These are phyloP conservation scores for Plagodis dolabraria DNA, from an alignment of 2,888 invertebrate genomes.

Conservation along the genomic window DNA sequence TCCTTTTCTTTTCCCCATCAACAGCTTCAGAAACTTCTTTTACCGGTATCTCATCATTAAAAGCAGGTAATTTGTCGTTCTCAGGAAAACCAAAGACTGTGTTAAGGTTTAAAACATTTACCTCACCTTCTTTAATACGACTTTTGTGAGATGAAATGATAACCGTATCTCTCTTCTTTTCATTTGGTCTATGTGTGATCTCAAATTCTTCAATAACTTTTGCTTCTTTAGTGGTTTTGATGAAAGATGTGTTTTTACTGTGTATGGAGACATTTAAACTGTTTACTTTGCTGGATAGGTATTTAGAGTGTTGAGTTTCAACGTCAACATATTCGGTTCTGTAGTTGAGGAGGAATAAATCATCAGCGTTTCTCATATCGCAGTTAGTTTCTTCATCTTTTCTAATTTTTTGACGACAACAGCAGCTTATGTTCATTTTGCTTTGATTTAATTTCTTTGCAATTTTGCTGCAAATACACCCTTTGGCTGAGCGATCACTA, in stretches of 20 bases:
- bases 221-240: slow-evolving; percentile 10
- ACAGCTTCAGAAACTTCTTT: slow-evolving; percentile 4
- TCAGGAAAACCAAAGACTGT: slow-evolving; percentile 47
- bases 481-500: slow-evolving; percentile 13
- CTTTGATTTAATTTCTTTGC: slow-evolving; percentile 52
- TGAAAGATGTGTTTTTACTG: slow-evolving; percentile 24
- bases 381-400: slow-evolving; percentile 54
- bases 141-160: slow-evolving; percentile 16
- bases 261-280: slow-evolving; percentile 37
- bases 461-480: slow-evolving; percentile 58
- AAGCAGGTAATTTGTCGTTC: slow-evolving; percentile 41
- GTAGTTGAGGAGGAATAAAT: slow-evolving; percentile 39
- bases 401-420: slow-evolving; percentile 42
- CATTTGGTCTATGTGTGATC: slow-evolving; percentile 13
- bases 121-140: slow-evolving; percentile 6
- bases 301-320: slow-evolving; percentile 55
- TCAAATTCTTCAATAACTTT: slow-evolving; percentile 19
- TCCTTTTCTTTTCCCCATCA: slow-evolving; percentile 10
- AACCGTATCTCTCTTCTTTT: slow-evolving; percentile 36
- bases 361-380: slow-evolving; percentile 48
- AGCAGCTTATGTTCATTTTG: slow-evolving; percentile 36
- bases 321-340: slow-evolving; percentile 47
- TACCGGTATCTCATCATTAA: slow-evolving; percentile 19
- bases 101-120: slow-evolving; percentile 36
- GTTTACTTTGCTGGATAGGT: slow-evolving; percentile 36